phyloP scores from a whole-genome alignment of 2,113 vertebrate species.

The Gopherus evgoodei region DNA sequence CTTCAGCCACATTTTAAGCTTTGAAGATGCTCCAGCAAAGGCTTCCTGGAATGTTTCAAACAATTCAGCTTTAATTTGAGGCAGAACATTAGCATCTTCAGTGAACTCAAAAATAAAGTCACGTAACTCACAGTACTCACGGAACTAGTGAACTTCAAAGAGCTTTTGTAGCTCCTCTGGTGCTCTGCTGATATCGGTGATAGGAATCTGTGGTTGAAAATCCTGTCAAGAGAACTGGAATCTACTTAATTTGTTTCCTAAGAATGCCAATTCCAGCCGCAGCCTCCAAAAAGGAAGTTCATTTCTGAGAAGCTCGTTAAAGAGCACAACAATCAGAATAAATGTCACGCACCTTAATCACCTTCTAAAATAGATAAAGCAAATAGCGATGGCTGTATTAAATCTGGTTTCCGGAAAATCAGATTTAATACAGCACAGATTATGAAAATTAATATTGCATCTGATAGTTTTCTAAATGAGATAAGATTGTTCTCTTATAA shows the following conservation, averaged over 20 bases:
- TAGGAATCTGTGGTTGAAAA: constrained; percentile 33
- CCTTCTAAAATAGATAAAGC: constrained; percentile 40
- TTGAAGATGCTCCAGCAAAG: constrained; percentile 38
- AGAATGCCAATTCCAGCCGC: constrained; percentile 39
- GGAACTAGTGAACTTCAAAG: constrained; percentile 28
- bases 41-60: constrained; percentile 52
- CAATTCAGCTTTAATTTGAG: constrained; percentile 55
- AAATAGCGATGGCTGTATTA: constrained; percentile 62
- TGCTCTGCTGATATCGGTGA: neutral
- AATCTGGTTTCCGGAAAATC: constrained; percentile 58
- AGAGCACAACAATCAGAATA: constrained; percentile 68
- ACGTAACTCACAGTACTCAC: neutral
- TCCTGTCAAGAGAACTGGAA: constrained; percentile 15
- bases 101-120: constrained; percentile 5
- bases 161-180: neutral
- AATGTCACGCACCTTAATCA: constrained; percentile 76
- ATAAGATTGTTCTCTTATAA: neutral
- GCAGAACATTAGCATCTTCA: constrained; percentile 41
- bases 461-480: constrained; percentile 41
- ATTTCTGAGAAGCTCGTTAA: constrained; percentile 56
- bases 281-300: constrained; percentile 40
- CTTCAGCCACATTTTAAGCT: constrained; percentile 10
- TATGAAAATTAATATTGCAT: neutral
- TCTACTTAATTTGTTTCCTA: constrained; percentile 28
- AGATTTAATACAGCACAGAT: neutral